Conservation (phyloP, 2,113 vertebrate species). For the Lamprologus sp. region DNA sequence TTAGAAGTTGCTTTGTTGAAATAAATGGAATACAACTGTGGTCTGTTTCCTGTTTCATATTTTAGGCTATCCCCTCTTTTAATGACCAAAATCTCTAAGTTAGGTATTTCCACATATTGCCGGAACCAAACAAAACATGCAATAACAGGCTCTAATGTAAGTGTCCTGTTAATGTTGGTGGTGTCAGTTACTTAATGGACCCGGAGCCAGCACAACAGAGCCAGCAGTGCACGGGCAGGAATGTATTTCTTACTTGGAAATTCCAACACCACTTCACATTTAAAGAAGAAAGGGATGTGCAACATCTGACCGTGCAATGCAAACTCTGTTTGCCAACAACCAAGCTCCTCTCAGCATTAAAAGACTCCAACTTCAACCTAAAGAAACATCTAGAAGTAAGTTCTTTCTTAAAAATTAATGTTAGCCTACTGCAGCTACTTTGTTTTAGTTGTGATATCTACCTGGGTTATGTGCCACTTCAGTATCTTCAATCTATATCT, state of each 20-base stretch:
- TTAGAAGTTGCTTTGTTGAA: not conserved
- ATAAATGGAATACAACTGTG: not conserved
- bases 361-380: not conserved
- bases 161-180: not conserved
- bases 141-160: not conserved
- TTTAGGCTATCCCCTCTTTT: not conserved
- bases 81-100: not conserved
- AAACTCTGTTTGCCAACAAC: not conserved
- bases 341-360: not conserved
- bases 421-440: not conserved
- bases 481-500: not conserved
- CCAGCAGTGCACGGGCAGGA: not conserved
- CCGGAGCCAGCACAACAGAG: not conserved
- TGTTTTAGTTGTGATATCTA: not conserved
- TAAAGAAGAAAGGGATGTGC: not conserved
- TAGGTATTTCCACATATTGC: not conserved
- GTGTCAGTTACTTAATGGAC: not conserved
- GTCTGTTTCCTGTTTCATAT: not conserved
- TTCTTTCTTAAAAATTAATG: not conserved
- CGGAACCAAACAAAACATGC: not conserved
- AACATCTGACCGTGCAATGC: not conserved
- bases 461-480: not conserved
- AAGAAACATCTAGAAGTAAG: not conserved
- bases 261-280: not conserved
- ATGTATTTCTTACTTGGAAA: not conserved